phyloP scores from a whole-genome alignment of 2,797 vertebrate species.

The Coracias cyanogaster region DNA sequence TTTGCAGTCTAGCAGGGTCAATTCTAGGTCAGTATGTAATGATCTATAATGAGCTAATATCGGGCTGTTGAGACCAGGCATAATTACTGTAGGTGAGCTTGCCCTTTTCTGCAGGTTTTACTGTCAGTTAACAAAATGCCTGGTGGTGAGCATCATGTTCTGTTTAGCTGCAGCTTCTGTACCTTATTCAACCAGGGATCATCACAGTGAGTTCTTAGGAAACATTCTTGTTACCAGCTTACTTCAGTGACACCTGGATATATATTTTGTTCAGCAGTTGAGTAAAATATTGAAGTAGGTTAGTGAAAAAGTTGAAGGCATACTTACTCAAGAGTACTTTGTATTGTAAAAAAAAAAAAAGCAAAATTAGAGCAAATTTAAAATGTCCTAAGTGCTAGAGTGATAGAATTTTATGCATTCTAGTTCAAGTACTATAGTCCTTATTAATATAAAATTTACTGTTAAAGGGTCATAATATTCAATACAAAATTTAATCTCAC shows the following conservation, averaged over 20 bases:
- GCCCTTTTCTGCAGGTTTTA: conserved; percentile 12
- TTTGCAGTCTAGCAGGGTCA: conserved; percentile 36
- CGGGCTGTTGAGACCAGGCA: conserved; percentile 7
- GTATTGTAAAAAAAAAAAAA: neutral
- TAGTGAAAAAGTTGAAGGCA: neutral
- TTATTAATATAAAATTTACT: neutral
- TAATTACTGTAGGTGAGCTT: conserved; percentile 2
- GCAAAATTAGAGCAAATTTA: neutral
- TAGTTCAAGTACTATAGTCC: neutral
- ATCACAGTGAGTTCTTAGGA: neutral
- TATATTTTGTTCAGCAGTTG: neutral
- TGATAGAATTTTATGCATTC: neutral
- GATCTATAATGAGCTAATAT: neutral
- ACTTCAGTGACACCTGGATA: neutral
- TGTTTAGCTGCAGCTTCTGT: neutral
- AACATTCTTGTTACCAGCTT: neutral
- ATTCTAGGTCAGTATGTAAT: conserved; percentile 23
- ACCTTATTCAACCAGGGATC: neutral
- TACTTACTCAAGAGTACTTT: neutral
- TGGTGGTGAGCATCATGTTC: neutral
- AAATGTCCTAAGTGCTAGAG: neutral
- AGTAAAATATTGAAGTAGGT: neutral
- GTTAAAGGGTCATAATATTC: neutral
- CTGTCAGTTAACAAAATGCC: neutral
- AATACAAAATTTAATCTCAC: neutral